Evolutionary conservation across 2,888 invertebrate genomes (phyloP), one percentile per base, ranked within the genome.

Genomic region (Acanthosoma haemorrhoidale): DNA sequence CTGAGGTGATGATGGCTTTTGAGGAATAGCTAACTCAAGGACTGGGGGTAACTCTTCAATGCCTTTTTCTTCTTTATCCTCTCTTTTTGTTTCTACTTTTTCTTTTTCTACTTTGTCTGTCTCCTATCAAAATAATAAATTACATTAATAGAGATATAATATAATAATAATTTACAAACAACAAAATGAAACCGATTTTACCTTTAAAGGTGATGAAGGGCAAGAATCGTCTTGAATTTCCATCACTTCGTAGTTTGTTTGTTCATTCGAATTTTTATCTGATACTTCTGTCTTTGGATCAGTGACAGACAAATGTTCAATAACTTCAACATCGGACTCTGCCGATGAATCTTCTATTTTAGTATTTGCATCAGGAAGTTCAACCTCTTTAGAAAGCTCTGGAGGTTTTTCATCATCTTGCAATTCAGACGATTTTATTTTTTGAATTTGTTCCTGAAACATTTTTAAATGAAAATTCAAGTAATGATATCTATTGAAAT

Each of bases 271-370:
- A 25, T 11, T 51, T n/a, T 25, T 25, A 4, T 25, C 51, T 25
- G 21, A 21, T 6, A n/a, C 51, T 0, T 5, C 4, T 25, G 21
- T 25, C n/a, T 25, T 51, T 1, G 21, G 13, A 5, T 51, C 51
- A 25, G 25, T 21, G 2, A n/a, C n/a, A 11, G 25, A 25, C 9
- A 73, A 67, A 63, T 69, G 59, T 61, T 70, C 74, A 70, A 78
- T 77, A 16, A 75, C 73, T 67, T 77, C 77, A 31, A 75, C 72
- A 18, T 77, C 76, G 64, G 76, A 77, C 32, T 77, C 77, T 66
- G 77, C 77, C n/a, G 77, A 77, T n/a, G 75, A 76, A 6, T 61
- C 32, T 36, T 61, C 61, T 21, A 21, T 34, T 36, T 61, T 61
- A 21, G 61, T 18, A 18, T 32, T n/a, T 4, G n/a, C 36, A 15